Conservation (phyloP, 2,113 vertebrate species). For the Conger conger region DNA sequence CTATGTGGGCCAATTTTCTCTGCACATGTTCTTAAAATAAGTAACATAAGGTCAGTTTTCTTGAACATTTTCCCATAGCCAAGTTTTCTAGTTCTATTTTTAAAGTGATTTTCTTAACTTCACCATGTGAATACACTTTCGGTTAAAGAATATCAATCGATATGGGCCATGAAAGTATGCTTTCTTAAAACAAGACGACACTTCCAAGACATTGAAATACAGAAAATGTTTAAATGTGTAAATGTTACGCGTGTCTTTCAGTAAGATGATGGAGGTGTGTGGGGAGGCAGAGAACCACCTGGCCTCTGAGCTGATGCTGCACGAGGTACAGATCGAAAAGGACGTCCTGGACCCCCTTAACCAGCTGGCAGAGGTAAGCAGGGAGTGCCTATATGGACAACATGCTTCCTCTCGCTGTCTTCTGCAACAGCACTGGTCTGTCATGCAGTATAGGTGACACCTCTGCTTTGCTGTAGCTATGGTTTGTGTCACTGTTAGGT, state of each 20-base stretch:
- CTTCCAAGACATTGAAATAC: no score
- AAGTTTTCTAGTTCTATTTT: no score
- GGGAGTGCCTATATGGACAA: background rate
- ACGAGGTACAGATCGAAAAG: slow-evolving; percentile 89
- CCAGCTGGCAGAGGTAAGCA: slow-evolving; percentile 83
- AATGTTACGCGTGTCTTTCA: slow-evolving; percentile 49
- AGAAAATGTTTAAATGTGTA: background rate
- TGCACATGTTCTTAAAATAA: no score
- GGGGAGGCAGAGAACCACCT: slow-evolving; percentile 91
- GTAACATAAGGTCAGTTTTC: no score
- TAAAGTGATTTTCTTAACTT: no score
- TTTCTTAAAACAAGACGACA: no score
- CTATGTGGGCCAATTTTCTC: no score
- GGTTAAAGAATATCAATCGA: no score
- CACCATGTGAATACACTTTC: no score
- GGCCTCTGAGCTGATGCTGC: slow-evolving; percentile 87
- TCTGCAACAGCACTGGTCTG: background rate
- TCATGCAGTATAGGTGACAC: background rate
- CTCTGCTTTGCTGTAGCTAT: background rate
- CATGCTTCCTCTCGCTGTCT: background rate
- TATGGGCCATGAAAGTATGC: no score
- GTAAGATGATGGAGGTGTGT: slow-evolving; percentile 94
- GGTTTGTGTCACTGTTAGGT: background rate
- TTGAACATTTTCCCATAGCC: no score
- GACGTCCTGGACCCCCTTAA: slow-evolving; percentile 90